Base-by-base conservation (phyloP, 2,113 vertebrate species). In the Ceyx cyanopectus region DNA sequence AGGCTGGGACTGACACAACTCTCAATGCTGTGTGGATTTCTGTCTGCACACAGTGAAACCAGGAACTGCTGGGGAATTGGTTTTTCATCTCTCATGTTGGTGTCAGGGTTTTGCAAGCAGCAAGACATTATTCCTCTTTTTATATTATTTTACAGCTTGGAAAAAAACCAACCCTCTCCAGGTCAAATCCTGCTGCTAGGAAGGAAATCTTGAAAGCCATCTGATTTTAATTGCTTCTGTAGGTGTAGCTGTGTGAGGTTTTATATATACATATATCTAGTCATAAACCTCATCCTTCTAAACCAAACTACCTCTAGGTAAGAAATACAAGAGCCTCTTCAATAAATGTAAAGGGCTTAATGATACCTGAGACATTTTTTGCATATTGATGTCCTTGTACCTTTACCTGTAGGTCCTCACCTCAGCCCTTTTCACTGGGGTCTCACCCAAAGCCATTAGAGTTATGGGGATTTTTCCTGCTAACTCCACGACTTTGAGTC, bases 361-460 rank as follows among this genome's bases (percentile, higher is more conserved):
- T 93, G 81, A 95, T 93, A 97, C 94, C 88, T 97, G 90, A 97
- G 93, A 92, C 67, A 81, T 69, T 90, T 85, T 85, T 94, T 97
- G 95, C 96, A 96, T 97, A 96, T 85, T 90, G 87, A 68, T 89
- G 82, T 83, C 29, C 41, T 83, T 61, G 90, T 89, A 95, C 90
- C 81, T 93, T 85, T 48, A 74, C 66, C 91, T 61, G 18, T 8
- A 90, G 84, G 79, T 91, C 72, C 81, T 83, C 83, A 22, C 4
- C 2, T 4, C 63, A 40, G 57, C 63, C 48, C 61, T 17, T 70
- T 37, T 51, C 22, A 34, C 61, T 19, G 26, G 65, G 69, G 27
- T 81, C 75, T 73, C 75, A 54, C 40, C 4, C 69, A 74, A 93
- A 93, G 87, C 41, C 92, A 8, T 4, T 20, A 4, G 29, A 80